Percentiles rank a stretch among this genome's conserved stretches.
Evolutionary conservation across 2,113 vertebrate genomes (phyloP).

Genomic region (Clarias magur): DNA sequence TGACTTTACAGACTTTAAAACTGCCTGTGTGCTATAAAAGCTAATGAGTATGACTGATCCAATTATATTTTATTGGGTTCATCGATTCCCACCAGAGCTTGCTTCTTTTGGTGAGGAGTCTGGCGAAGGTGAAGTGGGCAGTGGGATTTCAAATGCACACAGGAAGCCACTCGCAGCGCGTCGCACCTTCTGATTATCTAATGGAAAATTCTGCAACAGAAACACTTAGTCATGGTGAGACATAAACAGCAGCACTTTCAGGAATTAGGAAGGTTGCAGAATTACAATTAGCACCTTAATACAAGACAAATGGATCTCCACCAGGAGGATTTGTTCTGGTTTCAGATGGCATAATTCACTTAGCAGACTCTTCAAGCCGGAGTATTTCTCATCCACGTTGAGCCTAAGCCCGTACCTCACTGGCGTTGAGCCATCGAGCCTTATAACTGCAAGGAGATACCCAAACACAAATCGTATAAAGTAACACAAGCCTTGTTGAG

Average conservation of each 20-base stretch:
- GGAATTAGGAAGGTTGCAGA: not conserved
- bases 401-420: slow-evolving; percentile 82
- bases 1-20: not conserved
- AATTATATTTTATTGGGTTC: no score
- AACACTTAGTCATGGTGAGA: slow-evolving; percentile 18
- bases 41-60: not conserved
- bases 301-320: slow-evolving; percentile 85
- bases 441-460: slow-evolving; percentile 74
- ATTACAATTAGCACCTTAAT: slow-evolving; percentile 76
- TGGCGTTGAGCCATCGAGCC: slow-evolving; percentile 83
- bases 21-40: not conserved
- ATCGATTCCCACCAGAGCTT: slow-evolving; percentile 63
- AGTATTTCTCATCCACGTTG: slow-evolving; percentile 88
- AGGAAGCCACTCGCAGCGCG: slow-evolving; percentile 83
- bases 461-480: not conserved
- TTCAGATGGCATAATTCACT: slow-evolving; percentile 83
- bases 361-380: slow-evolving; percentile 83
- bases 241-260: not conserved
- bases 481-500: not conserved
- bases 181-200: slow-evolving; percentile 86
- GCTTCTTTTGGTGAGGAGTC: slow-evolving; percentile 74
- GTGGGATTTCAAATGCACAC: slow-evolving; percentile 84
- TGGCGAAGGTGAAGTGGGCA: slow-evolving; percentile 77
- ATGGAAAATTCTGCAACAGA: slow-evolving; percentile 79
- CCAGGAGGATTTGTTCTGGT: slow-evolving; percentile 84